These are phyloP conservation scores for Lycophotia porphyrea DNA, from an alignment of 2,888 invertebrate species.

Conservation along the genomic window DNA sequence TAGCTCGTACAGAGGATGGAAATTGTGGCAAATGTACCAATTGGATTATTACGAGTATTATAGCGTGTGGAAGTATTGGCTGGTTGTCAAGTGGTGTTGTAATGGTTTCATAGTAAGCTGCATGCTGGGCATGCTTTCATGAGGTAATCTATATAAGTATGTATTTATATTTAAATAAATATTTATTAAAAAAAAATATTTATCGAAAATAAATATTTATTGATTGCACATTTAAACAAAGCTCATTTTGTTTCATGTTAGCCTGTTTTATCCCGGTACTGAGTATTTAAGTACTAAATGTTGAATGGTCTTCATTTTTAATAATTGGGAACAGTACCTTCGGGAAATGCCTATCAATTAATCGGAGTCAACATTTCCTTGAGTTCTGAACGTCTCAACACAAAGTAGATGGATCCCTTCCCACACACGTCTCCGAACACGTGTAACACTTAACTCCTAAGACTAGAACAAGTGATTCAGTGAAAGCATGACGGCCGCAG, in stretches of 20 bases:
- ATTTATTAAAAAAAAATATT: too few species aligned
- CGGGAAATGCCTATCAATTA: not conserved
- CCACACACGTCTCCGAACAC: not conserved
- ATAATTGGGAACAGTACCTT: not conserved
- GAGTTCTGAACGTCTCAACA: not conserved
- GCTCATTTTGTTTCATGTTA: not conserved
- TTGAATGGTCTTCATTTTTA: not conserved
- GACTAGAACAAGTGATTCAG: conserved; percentile 42
- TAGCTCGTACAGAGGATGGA: conserved; percentile 62
- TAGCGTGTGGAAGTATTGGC: conserved; percentile 30
- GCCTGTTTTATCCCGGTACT: not conserved
- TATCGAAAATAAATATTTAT: too few species aligned
- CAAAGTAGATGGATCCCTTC: not conserved
- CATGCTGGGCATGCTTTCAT: not conserved
- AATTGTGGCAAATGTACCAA: conserved; percentile 60
- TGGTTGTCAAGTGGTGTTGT: conserved; percentile 2
- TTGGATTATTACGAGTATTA: conserved; percentile 63
- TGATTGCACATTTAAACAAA: too few species aligned
- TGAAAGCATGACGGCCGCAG: conserved; percentile 44
- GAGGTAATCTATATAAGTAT: not conserved
- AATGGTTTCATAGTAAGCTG: not conserved
- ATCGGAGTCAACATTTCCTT: not conserved
- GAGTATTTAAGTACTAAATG: not conserved
- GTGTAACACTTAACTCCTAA: conserved; percentile 12
- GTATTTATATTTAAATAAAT: too few species aligned